phyloP scores from a whole-genome alignment of 2,888 invertebrate species.

The Odontothrips loti region DNA sequence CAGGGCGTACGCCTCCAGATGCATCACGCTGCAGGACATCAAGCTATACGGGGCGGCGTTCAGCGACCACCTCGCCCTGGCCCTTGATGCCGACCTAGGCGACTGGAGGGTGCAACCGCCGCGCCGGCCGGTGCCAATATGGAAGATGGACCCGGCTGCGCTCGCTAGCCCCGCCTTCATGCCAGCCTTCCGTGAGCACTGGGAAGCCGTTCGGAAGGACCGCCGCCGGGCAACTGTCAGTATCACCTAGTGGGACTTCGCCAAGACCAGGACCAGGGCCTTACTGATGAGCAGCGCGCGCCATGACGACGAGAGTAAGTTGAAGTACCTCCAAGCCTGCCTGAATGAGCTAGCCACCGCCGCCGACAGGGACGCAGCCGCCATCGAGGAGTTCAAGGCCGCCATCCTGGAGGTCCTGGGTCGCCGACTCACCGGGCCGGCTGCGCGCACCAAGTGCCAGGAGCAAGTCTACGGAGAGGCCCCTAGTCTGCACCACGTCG shows the following conservation, averaged over 20 bases:
- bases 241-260: not conserved
- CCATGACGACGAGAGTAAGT: not conserved
- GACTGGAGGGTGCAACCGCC: not conserved
- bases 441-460: too few species aligned
- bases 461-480: too few species aligned
- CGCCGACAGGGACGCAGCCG: too few species aligned
- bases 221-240: too few species aligned
- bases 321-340: not conserved
- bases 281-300: not conserved
- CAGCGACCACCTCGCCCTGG: not conserved
- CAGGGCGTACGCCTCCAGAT: not conserved
- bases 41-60: not conserved
- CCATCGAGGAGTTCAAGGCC: too few species aligned
- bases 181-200: not conserved
- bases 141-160: not conserved
- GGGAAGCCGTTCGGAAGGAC: not conserved
- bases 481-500: too few species aligned
- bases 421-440: too few species aligned
- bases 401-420: too few species aligned
- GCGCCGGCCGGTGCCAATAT: not conserved
- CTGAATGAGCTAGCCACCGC: not conserved
- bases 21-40: not conserved
- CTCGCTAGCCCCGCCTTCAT: not conserved
- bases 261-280: not conserved
- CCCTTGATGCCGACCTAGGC: not conserved